Percentiles rank a stretch among this genome's conserved stretches.
Evolutionary conservation across 2,888 invertebrate genomes (phyloP).

Genomic region (Epinotia brunnichana): DNA sequence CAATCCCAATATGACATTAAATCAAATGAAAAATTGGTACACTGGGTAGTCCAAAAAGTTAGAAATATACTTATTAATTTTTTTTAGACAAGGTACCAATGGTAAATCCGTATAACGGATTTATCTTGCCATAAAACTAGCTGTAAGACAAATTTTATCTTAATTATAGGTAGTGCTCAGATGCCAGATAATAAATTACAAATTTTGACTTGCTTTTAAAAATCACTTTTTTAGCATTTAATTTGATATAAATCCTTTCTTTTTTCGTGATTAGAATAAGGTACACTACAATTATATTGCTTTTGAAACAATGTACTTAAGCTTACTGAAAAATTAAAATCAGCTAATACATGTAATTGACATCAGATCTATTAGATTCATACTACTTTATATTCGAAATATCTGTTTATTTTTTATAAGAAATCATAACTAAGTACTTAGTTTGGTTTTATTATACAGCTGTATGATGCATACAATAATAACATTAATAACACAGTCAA

Average conservation of each 20-base stretch:
- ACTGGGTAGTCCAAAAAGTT: background rate
- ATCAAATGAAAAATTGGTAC: background rate
- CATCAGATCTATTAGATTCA: slow-evolving; percentile 39
- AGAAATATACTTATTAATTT: background rate
- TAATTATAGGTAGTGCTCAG: slow-evolving; percentile 11
- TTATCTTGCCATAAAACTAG: slow-evolving; percentile 7
- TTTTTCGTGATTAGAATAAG: slow-evolving; percentile 1
- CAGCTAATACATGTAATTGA: slow-evolving; percentile 33
- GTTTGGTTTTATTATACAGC: slow-evolving; percentile 34
- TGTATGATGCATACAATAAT: slow-evolving; percentile 28
- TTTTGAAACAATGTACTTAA: slow-evolving; percentile 24
- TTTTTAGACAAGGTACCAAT: background rate
- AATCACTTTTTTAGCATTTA: too few relatives aligned
- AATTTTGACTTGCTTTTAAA: too few relatives aligned
- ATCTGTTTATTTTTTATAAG: slow-evolving; percentile 17
- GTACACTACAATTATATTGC: slow-evolving; percentile 27
- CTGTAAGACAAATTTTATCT: slow-evolving; percentile 23
- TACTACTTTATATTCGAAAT: slow-evolving; percentile 26
- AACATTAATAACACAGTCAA: slow-evolving; percentile 14
- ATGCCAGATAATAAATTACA: too few relatives aligned
- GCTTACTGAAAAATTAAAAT: slow-evolving; percentile 23
- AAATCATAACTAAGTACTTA: slow-evolving; percentile 40
- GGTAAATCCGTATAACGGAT: slow-evolving; percentile 2
- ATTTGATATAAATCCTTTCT: slow-evolving; percentile 1
- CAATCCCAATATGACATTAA: background rate